phyloP scores from a whole-genome alignment of 2,888 invertebrate species.

The Ormyrus nitidulus region DNA sequence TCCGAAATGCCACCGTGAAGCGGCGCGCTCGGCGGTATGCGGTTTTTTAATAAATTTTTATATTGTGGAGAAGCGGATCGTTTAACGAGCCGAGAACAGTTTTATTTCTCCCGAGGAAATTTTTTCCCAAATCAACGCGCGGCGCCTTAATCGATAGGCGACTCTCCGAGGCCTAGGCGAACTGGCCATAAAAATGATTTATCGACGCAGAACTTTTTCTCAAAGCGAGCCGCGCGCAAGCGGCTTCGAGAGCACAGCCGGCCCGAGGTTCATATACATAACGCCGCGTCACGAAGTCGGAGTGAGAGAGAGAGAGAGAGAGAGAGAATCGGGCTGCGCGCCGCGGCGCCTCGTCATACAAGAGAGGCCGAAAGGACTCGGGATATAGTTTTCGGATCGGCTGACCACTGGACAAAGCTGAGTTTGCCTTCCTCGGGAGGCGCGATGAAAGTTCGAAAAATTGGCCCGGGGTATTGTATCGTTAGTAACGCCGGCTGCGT shows the following conservation, averaged over 20 bases:
- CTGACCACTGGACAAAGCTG: too few species aligned
- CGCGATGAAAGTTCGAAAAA: too few species aligned
- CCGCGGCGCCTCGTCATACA: slow-evolving; percentile 3
- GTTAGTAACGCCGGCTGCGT: too few species aligned
- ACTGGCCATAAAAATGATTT: slow-evolving; percentile 42
- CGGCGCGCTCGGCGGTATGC: too few species aligned
- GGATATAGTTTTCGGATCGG: too few species aligned
- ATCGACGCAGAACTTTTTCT: slow-evolving; percentile 41
- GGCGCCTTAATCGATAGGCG: slow-evolving; percentile 32
- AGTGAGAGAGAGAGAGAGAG: too few species aligned
- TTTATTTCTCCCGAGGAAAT: slow-evolving; percentile 30
- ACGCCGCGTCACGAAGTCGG: slow-evolving; percentile 35
- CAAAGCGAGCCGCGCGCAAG: slow-evolving; percentile 25
- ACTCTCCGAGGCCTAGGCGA: slow-evolving; percentile 9
- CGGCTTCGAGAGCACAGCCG: too few species aligned
- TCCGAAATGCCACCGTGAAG: too few species aligned
- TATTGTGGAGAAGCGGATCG: neutral
- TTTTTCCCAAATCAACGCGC: slow-evolving; percentile 37
- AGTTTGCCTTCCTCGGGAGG: too few species aligned
- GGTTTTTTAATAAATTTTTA: too few species aligned
- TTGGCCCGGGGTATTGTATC: too few species aligned
- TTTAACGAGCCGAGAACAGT: slow-evolving; percentile 36
- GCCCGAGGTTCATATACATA: neutral
- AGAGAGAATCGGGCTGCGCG: slow-evolving; percentile 4
- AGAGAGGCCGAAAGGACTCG: too few species aligned